Base-by-base conservation (phyloP, 2,797 vertebrate species). In the Propithecus perrieri region DNA sequence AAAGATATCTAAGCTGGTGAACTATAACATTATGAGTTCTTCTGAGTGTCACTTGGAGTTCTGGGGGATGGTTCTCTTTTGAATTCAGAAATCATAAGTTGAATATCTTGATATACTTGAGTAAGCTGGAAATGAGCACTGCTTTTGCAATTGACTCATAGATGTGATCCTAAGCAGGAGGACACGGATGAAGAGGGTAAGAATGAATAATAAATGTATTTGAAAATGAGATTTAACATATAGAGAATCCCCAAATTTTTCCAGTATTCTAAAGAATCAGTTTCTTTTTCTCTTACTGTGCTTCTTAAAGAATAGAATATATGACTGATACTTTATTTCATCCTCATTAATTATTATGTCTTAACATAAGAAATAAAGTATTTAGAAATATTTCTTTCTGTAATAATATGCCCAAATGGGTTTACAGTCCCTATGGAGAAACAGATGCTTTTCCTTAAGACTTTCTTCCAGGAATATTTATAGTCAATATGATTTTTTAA, bases 61-160 rank as follows among this genome's bases (percentile, higher is more conserved):
- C 93, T 91, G 46, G 55, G 61, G 97, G 89, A 81, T 96, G 95
- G 97, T 91, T 97, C 96, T 91, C 89, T 98, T 97, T 95, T 89
- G 96, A 97, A 96, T 97, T 98, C 96, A 97, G 90, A 98, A 98
- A 97, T 90, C 95, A 88, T 89, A 98, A 98, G 98, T 95, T 97
- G 92, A 98, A 97, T 98, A 97, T 95, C 95, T 95, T 98, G 97
- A 96, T 98, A 97, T 97, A 98, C 95, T 98, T 98, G 97, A 98
- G 97, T 97, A 98, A 98, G 97, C 89, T 30, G 97, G 95, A 98
- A 98, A 98, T 65, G 90, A 98, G 76, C 24, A 53, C 81, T 97
- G 53, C 97, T 98, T 97, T 95, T 97, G 69, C 87, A 95, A 65
- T 92, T 97, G 96, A 88, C 76, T 95, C 93, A 94, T 85, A 97